phyloP scores from a whole-genome alignment of 2,113 vertebrate genomes.

The Mesembrinibis cayennensis region DNA sequence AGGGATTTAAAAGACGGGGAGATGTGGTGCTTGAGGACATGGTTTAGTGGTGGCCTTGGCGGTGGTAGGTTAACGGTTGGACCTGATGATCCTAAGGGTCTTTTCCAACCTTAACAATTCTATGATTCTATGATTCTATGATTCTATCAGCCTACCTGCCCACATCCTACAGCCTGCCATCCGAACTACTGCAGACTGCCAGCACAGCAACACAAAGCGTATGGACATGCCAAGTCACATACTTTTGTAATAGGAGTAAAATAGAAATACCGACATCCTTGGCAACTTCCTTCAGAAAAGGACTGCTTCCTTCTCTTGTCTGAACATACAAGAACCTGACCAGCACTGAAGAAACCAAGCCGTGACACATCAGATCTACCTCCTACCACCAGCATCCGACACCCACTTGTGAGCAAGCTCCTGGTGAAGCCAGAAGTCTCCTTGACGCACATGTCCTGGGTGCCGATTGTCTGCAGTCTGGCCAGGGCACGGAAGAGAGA shows the following conservation, averaged over 20 bases:
- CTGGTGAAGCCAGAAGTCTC: neutral
- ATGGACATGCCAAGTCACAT: fast-evolving
- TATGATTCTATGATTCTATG: no score
- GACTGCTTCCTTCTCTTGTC: neutral
- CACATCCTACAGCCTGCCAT: neutral
- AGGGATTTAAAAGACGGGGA: no score
- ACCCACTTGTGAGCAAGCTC: neutral
- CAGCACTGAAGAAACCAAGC: neutral
- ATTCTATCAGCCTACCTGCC: neutral
- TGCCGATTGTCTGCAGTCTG: neutral
- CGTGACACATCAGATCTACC: neutral
- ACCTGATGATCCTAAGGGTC: no score
- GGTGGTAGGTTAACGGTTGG: no score
- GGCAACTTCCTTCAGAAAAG: neutral
- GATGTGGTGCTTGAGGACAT: no score
- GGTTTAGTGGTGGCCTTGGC: no score
- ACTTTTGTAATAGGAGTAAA: neutral
- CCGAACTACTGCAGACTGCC: neutral
- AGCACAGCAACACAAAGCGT: neutral
- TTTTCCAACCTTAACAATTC: no score
- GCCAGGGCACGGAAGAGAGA: neutral
- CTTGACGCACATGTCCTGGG: neutral
- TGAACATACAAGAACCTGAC: neutral
- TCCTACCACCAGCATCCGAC: neutral
- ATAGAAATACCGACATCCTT: neutral